phyloP scores from a whole-genome alignment of 2,797 vertebrate species.

The Muscicapa comitata region DNA sequence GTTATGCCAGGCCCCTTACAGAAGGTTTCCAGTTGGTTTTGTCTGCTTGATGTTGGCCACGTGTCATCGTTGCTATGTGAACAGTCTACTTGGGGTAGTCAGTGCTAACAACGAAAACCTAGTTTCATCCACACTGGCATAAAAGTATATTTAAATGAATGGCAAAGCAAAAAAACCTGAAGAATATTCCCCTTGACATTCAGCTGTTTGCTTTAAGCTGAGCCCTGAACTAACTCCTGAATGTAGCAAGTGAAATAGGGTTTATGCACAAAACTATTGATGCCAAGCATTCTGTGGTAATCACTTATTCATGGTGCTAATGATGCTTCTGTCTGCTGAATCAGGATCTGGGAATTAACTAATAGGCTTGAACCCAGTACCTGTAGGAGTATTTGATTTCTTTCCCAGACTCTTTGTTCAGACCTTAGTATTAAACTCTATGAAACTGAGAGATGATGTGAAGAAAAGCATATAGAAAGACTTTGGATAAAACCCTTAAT shows the following conservation, averaged over 20 bases:
- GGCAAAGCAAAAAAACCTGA: not conserved
- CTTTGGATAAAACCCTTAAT: accelerated
- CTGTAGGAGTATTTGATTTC: not conserved
- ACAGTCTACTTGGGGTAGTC: not conserved
- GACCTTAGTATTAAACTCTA: not conserved
- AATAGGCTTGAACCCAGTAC: not conserved
- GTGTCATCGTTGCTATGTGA: not conserved
- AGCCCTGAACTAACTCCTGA: not conserved
- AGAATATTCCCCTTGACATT: not conserved
- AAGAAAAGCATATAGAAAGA: not conserved
- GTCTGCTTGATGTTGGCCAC: not conserved
- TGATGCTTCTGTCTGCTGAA: not conserved
- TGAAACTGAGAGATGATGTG: not conserved
- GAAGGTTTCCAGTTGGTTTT: not conserved
- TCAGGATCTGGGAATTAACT: not conserved
- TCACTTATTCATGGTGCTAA: not conserved
- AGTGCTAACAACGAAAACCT: not conserved
- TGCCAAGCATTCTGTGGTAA: not conserved
- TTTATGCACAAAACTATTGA: not conserved
- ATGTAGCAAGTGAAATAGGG: not conserved
- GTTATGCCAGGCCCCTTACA: not conserved
- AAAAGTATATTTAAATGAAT: not conserved
- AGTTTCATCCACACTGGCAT: not conserved
- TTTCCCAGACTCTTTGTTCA: not conserved
- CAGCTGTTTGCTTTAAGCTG: not conserved